Conservation (phyloP, 2,888 invertebrate species). For the Lasioglossum morio region DNA sequence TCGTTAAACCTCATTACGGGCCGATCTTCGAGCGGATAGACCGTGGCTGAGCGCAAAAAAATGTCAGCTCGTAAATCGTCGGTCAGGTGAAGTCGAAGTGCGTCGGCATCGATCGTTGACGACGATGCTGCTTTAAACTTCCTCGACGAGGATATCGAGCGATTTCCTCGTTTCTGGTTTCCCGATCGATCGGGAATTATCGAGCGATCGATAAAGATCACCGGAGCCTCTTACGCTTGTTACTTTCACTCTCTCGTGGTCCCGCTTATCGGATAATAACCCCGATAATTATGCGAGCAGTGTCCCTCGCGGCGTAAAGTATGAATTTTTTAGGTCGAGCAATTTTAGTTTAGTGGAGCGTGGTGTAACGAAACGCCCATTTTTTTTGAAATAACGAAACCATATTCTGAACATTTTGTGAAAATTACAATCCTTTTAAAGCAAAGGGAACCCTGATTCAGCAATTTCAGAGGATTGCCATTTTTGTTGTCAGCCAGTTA, state of each 20-base stretch:
- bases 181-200: neutral
- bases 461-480: too few species aligned
- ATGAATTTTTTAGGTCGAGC: neutral
- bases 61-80: slow-evolving; percentile 72
- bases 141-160: neutral
- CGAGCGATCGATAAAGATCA: slow-evolving; percentile 30
- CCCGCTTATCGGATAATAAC: neutral
- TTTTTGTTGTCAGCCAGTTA: neutral
- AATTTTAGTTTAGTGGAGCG: too few species aligned
- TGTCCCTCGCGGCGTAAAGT: neutral
- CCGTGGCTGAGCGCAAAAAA: slow-evolving; percentile 24
- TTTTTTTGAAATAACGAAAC: neutral
- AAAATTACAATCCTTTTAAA: neutral
- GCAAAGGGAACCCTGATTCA: neutral
- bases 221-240: neutral
- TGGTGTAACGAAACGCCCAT: neutral
- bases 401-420: neutral
- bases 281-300: slow-evolving; percentile 8
- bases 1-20: slow-evolving; percentile 78
- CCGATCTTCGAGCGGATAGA: slow-evolving; percentile 74
- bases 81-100: slow-evolving; percentile 50
- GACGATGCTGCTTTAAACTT: slow-evolving; percentile 4
- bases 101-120: slow-evolving; percentile 54
- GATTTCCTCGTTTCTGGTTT: slow-evolving; percentile 19
- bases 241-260: slow-evolving; percentile 11